These are phyloP conservation scores for Manis pentadactyla DNA, from an alignment of 2,797 vertebrate genomes.

Conservation along the genomic window DNA sequence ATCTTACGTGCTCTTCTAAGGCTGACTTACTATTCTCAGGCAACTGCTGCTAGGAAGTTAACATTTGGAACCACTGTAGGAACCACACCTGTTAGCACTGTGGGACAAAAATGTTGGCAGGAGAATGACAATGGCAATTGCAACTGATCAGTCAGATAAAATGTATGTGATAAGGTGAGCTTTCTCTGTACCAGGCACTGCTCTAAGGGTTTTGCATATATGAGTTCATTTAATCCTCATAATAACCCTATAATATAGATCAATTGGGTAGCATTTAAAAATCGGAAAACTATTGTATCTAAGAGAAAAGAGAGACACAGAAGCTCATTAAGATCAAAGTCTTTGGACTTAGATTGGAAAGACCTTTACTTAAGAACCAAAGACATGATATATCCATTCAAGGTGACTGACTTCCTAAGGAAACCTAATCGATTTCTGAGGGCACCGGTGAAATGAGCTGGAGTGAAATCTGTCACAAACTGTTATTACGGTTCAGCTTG, in stretches of 20 bases:
- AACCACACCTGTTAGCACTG: neutral
- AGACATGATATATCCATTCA: neutral
- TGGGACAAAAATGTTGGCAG: neutral
- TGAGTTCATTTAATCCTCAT: neutral
- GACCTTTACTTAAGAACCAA: neutral
- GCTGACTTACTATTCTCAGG: neutral
- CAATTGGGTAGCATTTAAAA: neutral
- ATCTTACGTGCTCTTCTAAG: neutral
- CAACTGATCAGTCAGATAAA: neutral
- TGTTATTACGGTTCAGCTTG: neutral
- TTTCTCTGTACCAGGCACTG: neutral
- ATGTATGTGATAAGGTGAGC: neutral
- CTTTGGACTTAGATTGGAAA: neutral
- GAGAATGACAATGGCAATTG: neutral
- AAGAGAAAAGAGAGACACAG: neutral
- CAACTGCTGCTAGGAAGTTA: neutral
- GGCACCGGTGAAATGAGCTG: neutral
- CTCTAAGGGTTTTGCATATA: neutral
- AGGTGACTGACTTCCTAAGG: neutral
- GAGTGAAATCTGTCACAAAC: neutral
- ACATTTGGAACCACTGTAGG: neutral
- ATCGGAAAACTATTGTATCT: neutral
- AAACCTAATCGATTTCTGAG: neutral
- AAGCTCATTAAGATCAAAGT: neutral
- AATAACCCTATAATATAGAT: neutral